phyloP scores from a whole-genome alignment of 2,797 vertebrate species.

The Tarsius wallacei region DNA sequence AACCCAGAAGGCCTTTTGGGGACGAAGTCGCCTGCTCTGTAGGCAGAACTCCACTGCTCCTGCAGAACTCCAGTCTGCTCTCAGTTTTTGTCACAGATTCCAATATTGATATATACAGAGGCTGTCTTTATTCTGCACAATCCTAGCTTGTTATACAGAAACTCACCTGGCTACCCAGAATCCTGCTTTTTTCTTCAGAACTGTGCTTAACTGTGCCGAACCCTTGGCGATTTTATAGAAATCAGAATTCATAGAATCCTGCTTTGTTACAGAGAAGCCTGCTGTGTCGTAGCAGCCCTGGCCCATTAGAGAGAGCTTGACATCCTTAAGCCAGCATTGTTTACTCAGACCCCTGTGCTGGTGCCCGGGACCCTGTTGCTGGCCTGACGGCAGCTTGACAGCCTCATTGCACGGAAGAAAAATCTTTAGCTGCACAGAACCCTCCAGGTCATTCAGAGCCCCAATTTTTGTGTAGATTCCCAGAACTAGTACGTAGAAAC shows the following conservation, averaged over 20 bases:
- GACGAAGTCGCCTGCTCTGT: background rate
- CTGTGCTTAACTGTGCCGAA: background rate
- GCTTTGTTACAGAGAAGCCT: background rate
- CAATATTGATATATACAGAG: background rate
- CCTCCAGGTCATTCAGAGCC: background rate
- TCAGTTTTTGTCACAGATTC: background rate
- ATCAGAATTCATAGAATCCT: conserved; percentile 49
- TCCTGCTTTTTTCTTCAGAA: conserved; percentile 62
- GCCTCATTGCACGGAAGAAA: background rate
- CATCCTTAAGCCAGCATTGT: rapidly evolving
- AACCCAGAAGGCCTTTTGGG: background rate
- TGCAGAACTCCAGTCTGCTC: background rate
- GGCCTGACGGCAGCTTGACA: background rate
- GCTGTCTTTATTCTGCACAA: background rate
- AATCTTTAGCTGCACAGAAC: background rate
- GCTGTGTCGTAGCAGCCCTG: background rate
- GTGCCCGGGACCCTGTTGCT: background rate
- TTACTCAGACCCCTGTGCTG: background rate
- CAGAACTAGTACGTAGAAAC: background rate
- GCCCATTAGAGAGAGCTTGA: background rate
- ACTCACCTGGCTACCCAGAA: background rate
- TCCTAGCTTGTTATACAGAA: conserved; percentile 40
- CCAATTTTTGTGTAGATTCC: background rate
- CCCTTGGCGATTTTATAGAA: background rate
- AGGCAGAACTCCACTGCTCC: background rate